These are phyloP conservation scores for Malacoctenus gilli DNA, from an alignment of 2,797 vertebrate genomes.

Conservation along the genomic window DNA sequence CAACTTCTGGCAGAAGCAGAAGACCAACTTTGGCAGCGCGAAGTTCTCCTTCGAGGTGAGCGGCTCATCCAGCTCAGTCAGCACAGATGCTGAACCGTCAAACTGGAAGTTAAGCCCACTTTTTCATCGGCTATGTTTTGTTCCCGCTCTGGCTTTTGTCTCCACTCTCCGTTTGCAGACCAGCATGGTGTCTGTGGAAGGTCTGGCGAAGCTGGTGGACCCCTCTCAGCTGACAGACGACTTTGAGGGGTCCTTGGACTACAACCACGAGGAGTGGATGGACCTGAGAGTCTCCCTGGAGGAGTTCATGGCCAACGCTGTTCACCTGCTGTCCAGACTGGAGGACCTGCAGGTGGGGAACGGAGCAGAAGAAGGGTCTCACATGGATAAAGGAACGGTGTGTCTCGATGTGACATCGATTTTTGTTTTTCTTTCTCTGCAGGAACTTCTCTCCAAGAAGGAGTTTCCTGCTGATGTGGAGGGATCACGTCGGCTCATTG, in stretches of 20 bases:
- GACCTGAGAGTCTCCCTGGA: constrained; percentile 93
- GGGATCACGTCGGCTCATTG: constrained; percentile 92
- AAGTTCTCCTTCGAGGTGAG: constrained; percentile 98
- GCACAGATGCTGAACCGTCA: too few species aligned
- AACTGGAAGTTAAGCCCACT: too few species aligned
- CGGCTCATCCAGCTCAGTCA: background rate
- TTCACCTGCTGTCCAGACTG: constrained; percentile 92
- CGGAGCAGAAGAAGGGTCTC: background rate
- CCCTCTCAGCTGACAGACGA: constrained; percentile 97
- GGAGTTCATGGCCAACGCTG: constrained; percentile 94
- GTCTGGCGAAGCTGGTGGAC: constrained; percentile 94
- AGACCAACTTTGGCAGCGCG: constrained; percentile 98
- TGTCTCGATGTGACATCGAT: background rate
- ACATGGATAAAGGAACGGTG: background rate
- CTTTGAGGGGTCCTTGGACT: constrained; percentile 97
- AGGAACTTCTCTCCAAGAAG: constrained; percentile 94
- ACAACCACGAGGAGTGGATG: constrained; percentile 98
- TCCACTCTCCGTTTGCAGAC: constrained; percentile 83
- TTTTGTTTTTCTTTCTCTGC: constrained; percentile 1
- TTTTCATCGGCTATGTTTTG: too few species aligned
- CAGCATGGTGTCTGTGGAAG: constrained; percentile 98
- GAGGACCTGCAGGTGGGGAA: constrained; percentile 89
- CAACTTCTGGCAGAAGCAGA: constrained; percentile 99
- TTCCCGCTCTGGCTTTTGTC: background rate
- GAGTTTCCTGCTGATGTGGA: constrained; percentile 98